Conservation (phyloP, 2,797 vertebrate genomes). For the Eutrigla gurnardus region DNA sequence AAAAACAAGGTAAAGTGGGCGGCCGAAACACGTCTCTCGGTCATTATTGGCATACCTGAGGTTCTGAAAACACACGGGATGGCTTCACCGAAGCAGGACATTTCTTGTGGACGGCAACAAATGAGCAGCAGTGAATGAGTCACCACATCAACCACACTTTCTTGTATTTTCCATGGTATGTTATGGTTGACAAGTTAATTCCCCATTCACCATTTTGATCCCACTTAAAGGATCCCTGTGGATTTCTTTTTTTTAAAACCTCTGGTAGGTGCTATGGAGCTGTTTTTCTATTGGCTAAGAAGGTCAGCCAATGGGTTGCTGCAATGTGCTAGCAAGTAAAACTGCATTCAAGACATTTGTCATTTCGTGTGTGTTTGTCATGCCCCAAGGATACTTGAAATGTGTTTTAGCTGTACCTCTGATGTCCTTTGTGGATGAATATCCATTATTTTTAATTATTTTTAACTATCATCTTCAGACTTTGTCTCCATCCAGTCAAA, state of each 20-base stretch:
- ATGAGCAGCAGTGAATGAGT: not conserved
- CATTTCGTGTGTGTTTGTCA: not conserved
- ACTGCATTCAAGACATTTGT: no score
- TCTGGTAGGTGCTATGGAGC: not conserved
- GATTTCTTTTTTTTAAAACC: not conserved
- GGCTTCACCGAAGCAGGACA: conserved; percentile 22
- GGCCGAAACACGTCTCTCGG: conserved; percentile 33
- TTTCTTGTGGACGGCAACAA: not conserved
- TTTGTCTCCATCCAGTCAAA: not conserved
- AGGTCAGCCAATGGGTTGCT: not conserved
- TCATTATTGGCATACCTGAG: conserved; percentile 56
- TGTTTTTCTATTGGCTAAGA: not conserved
- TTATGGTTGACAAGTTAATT: not conserved
- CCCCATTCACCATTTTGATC: not conserved
- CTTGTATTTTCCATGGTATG: not conserved
- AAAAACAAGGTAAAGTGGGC: conserved; percentile 49
- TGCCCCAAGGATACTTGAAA: not conserved
- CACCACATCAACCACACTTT: not conserved
- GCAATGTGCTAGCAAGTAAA: not conserved
- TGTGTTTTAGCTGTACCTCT: not conserved
- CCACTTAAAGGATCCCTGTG: not conserved
- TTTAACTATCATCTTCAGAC: not conserved
- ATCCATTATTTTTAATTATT: no score
- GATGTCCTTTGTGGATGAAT: not conserved
- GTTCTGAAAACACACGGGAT: conserved; percentile 30